Percentiles rank a stretch among this genome's conserved stretches.
Conservation (phyloP, 2,113 vertebrate genomes). For the Cercocebus atys region DNA sequence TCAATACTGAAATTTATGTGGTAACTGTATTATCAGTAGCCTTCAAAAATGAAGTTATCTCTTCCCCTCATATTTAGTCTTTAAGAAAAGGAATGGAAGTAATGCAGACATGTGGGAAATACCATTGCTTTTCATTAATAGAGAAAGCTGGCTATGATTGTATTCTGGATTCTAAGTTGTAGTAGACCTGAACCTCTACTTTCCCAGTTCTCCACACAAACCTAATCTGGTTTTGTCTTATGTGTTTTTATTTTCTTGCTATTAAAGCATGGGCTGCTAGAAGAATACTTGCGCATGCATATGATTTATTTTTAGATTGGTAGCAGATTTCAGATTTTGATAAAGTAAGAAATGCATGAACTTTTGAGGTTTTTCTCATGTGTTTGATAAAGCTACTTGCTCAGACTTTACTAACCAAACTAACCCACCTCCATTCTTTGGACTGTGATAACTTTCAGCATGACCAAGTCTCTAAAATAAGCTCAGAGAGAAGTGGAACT, state of each 20-base stretch:
- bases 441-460: constrained; percentile 92
- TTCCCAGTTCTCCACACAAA: background rate
- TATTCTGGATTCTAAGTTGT: constrained; percentile 33
- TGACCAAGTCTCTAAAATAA: constrained; percentile 97
- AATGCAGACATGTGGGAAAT: background rate
- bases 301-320: constrained; percentile 53
- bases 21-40: background rate
- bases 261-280: constrained; percentile 80
- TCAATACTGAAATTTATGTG: background rate
- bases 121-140: background rate
- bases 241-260: constrained; percentile 76
- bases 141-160: background rate
- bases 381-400: constrained; percentile 81
- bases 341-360: constrained; percentile 75
- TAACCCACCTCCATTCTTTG: constrained; percentile 90
- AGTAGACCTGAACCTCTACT: constrained; percentile 38
- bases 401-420: constrained; percentile 89
- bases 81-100: background rate
- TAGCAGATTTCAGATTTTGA: constrained; percentile 43
- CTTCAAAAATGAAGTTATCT: background rate
- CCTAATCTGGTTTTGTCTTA: constrained; percentile 22
- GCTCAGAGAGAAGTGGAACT: constrained; percentile 97
- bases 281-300: constrained; percentile 75
- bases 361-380: constrained; percentile 78
- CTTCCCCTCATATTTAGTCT: background rate